A percentile compares a stretch with the other conserved stretches of the same genome.
Conservation (phyloP, 2,888 invertebrate genomes). For the Lepidochrysops patricia region DNA sequence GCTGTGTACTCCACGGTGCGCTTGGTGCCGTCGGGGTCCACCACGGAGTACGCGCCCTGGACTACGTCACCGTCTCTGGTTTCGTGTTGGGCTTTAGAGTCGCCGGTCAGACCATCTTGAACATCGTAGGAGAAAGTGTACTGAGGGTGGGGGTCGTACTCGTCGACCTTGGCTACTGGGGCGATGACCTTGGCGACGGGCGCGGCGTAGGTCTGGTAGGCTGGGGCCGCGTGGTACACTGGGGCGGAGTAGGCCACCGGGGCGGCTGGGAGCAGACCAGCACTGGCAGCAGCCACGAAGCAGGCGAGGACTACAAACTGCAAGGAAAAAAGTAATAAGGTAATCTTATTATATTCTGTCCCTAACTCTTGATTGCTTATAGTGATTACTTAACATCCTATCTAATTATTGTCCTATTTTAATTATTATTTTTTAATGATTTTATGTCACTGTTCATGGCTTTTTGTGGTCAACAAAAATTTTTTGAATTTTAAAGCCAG, state of each 20-base stretch:
- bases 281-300: conserved; percentile 52
- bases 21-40: conserved; percentile 72
- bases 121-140: conserved; percentile 75
- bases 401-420: no score
- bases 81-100: conserved; percentile 63
- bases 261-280: conserved; percentile 45
- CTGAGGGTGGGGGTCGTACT: conserved; percentile 51
- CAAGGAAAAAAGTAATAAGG: conserved; percentile 28
- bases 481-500: not conserved
- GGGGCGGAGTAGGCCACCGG: conserved; percentile 31
- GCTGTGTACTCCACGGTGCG: conserved; percentile 72
- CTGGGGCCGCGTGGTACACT: conserved; percentile 25
- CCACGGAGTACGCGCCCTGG: conserved; percentile 69
- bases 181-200: conserved; percentile 34
- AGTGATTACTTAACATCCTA: no score
- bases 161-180: conserved; percentile 39
- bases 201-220: conserved; percentile 27
- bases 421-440: no score
- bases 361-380: no score
- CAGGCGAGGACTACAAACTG: conserved; percentile 55
- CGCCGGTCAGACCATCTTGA: conserved; percentile 68
- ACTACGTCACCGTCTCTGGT: conserved; percentile 61
- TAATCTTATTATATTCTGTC: no score
- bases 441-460: not conserved
- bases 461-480: not conserved